Conservation (phyloP, 2,888 invertebrate species). For the Agelastica alni region DNA sequence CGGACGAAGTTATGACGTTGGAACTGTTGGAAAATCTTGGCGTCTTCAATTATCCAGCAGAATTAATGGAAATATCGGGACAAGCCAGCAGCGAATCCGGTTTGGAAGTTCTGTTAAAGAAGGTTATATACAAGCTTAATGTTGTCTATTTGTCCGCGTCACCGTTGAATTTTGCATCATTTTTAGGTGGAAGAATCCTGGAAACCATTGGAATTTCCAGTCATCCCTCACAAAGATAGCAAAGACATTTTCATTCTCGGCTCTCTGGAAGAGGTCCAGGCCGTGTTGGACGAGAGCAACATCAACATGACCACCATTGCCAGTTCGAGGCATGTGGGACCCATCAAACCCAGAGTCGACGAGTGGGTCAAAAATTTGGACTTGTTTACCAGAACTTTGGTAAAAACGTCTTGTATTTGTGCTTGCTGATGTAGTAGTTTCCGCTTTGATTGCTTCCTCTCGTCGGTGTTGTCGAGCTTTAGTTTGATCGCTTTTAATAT, state of each 20-base stretch:
- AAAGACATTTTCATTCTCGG: slow-evolving; percentile 85
- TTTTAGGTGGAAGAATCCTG: slow-evolving; percentile 79
- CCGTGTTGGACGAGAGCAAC: slow-evolving; percentile 81
- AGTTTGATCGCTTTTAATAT: too few species aligned
- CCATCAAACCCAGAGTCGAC: slow-evolving; percentile 79
- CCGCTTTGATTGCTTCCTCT: neutral
- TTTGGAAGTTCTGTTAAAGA: slow-evolving; percentile 77
- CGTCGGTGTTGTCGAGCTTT: neutral
- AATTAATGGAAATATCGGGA: slow-evolving; percentile 82
- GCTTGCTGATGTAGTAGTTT: too few species aligned
- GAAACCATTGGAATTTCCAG: slow-evolving; percentile 78
- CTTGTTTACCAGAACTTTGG: slow-evolving; percentile 80
- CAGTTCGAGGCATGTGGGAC: slow-evolving; percentile 83
- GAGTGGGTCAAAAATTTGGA: slow-evolving; percentile 81
- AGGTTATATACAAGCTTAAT: slow-evolving; percentile 62
- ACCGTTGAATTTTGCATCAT: slow-evolving; percentile 9
- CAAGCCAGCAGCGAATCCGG: slow-evolving; percentile 88
- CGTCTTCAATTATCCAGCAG: slow-evolving; percentile 74
- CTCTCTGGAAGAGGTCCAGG: slow-evolving; percentile 82
- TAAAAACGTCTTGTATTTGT: too few species aligned
- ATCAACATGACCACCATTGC: slow-evolving; percentile 86
- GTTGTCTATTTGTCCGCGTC: too few species aligned
- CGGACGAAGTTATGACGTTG: slow-evolving; percentile 70
- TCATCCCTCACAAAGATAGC: slow-evolving; percentile 77
- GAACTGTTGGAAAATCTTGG: slow-evolving; percentile 70